Conservation (phyloP, 2,888 invertebrate genomes). For the Cephus pulcher region DNA sequence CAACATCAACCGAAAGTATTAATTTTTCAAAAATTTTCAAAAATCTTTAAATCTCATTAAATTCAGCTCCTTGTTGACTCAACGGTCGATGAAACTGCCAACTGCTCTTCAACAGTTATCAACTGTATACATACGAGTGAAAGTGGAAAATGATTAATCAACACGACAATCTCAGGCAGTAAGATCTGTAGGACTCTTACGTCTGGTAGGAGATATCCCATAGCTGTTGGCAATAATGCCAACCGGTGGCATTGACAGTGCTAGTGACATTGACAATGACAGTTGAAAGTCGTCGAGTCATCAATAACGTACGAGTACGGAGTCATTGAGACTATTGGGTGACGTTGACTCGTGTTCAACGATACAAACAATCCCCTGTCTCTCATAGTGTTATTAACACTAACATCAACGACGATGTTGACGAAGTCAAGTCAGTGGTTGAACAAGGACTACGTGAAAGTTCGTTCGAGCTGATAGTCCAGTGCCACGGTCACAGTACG, state of each 20-base stretch:
- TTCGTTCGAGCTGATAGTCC: slow-evolving; percentile 54
- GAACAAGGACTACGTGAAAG: slow-evolving; percentile 57
- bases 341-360: slow-evolving; percentile 21
- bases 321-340: not conserved
- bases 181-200: not conserved
- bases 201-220: not conserved
- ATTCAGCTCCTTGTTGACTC: not conserved
- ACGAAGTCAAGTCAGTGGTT: slow-evolving; percentile 30
- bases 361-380: not conserved
- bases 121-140: not conserved
- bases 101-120: not conserved
- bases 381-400: not conserved
- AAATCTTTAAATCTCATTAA: not conserved
- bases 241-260: too few relatives aligned
- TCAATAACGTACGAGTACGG: not conserved
- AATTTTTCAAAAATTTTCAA: not conserved
- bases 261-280: slow-evolving; percentile 5
- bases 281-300: not conserved
- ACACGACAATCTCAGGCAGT: not conserved
- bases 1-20: not conserved
- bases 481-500: slow-evolving; percentile 62
- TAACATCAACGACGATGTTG: not conserved
- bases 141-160: not conserved
- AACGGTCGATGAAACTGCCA: not conserved
- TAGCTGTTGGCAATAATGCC: not conserved